Evolutionary conservation across 2,888 invertebrate genomes (phyloP), one percentile per base, ranked within the genome.

Genomic region (Deilephila elpenor): DNA sequence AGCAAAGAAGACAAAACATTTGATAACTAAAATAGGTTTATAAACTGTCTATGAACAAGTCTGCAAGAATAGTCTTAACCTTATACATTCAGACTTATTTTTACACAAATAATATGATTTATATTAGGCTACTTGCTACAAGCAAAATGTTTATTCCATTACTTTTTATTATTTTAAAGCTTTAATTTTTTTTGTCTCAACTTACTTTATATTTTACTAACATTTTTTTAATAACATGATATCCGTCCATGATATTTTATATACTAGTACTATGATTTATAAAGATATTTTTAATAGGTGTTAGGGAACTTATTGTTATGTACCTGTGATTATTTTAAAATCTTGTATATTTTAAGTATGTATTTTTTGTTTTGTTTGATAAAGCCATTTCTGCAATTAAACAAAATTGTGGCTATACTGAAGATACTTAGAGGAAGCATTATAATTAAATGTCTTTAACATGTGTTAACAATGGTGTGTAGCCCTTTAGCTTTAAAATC

Each of bases 21-120:
- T 25, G 25, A 1, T 25, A 25, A 25, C 25, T 25, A 25, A 25
- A 25, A 25, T 25, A 25, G 25, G 25, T 25, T 25, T 25, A 25
- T 25, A 1, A 25, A 25, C 25, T 25, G 25, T 1, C 25, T 25
- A 25, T 25, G 25, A 25, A 25, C 25, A 25, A 25, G 25, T 0
- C 25, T 25, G 25, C 25, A 25, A 73, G 20, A 77, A 76, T 76
- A 76, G 73, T 78, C 73, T 75, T 3, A 29, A 64, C 3, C n/a
- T 64, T 62, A 20, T 53, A 53, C 19, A 25, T 62, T 32, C 14
- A 64, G 20, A 44, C 17, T 37, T 72, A 59, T 51, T 61, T 59
- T 37, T 20, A 59, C 60, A 20, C 59, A 59, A 71, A 20, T 71
- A 59, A 14, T 44, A 25, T 64, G 29, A 64, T 8, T 44, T n/a